Evolutionary conservation across 2,888 invertebrate species (phyloP), one percentile per base, ranked within the genome.

Genomic region (Cataglyphis albicans): DNA sequence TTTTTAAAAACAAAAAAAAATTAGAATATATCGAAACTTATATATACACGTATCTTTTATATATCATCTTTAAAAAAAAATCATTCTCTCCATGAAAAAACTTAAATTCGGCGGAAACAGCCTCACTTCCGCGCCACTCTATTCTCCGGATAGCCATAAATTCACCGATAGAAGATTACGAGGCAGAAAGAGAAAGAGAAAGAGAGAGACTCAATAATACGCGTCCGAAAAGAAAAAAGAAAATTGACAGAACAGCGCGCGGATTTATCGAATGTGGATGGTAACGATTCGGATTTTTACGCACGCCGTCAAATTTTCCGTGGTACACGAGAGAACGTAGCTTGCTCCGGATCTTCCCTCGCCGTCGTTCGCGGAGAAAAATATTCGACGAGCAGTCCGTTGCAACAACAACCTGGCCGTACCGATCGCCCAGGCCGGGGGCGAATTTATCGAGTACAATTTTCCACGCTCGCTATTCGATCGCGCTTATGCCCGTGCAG

Each of bases 371-470:
- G 48, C 70, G 21, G 18, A 57, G 44, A 59, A 78, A 76, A 78
- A 59, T 57, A 41, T 9, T 41, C 10, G 25, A 41, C 55, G 76
- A 78, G 41, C 59, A 52, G 38, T 52, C 44, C 57, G 44, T 44
- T 32, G 32, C 21, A 44, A 44, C 57, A 68, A 78, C 70, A 59
- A 70, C 57, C 59, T 41, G 12, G 18, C 18, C 55, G 35, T 5
- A 1, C 29, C 18, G 32, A 21, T 59, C 78, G 41, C 12, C 68
- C 29, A 68, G 70, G 35, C 35, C 44, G 44, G 44, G 25, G 59
- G 59, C 59, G 35, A 88, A 88, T 87, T 89, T 88, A 88, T 88
- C 89, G 83, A 12, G 72, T 65, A 81, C 76, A 74, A 73, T 82
- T 85, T 85, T 82, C 70, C 80, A 68, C 41, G 65, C 52, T 74